Evolutionary conservation across 2,113 vertebrate species (phyloP).

Genomic region (Seriola rivoliana): DNA sequence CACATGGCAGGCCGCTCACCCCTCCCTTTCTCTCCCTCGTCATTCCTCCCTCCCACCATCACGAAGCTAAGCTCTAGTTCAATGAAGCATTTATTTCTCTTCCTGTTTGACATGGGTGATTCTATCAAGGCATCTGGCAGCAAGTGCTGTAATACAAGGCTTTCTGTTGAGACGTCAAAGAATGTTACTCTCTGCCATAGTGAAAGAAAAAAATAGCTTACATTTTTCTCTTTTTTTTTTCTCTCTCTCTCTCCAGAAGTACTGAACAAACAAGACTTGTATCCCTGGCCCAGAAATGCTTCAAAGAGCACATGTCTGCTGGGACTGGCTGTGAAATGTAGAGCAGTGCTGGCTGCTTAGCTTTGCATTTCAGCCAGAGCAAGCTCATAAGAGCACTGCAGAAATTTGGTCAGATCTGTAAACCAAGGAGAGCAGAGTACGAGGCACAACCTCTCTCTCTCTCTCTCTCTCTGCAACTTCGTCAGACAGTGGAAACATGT

Average conservation of each 20-base stretch:
- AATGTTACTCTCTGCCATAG: conserved; percentile 80
- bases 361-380: conserved; percentile 85
- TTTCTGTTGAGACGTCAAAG: conserved; percentile 85
- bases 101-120: conserved; percentile 86
- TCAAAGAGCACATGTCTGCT: conserved; percentile 87
- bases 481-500: conserved; percentile 42
- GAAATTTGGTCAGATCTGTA: conserved; percentile 73
- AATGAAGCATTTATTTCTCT: conserved; percentile 85
- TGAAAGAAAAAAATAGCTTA: conserved; percentile 78
- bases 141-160: conserved; percentile 80
- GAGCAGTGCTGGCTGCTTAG: conserved; percentile 86
- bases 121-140: conserved; percentile 84
- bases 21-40: conserved; percentile 37
- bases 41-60: conserved; percentile 62
- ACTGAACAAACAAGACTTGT: conserved; percentile 86
- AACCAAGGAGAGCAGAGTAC: conserved; percentile 37
- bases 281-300: conserved; percentile 87
- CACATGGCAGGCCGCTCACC: conserved; percentile 49
- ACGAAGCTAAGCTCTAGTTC: conserved; percentile 77
- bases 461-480: conserved; percentile 39
- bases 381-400: conserved; percentile 74
- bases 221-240: conserved; percentile 52
- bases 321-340: conserved; percentile 86
- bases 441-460: conserved; percentile 21
- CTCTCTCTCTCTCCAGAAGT: conserved; percentile 65